A percentile compares a stretch with the other conserved stretches of the same genome.
These are phyloP conservation scores for Pangasius mekongensis DNA, from an alignment of 2,797 vertebrate genomes.

Conservation along the genomic window DNA sequence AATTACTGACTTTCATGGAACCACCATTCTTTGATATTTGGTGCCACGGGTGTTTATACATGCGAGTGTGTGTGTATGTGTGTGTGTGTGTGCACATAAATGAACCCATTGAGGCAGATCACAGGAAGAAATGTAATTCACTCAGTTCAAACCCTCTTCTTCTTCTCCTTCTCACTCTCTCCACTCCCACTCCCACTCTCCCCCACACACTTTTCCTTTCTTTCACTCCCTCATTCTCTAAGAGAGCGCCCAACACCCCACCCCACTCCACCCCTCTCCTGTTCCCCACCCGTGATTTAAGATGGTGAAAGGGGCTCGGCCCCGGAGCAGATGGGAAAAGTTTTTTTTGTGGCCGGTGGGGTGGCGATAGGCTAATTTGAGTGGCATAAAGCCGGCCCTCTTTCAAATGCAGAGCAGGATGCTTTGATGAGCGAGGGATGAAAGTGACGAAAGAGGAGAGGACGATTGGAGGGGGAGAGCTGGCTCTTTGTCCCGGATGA, in stretches of 20 bases:
- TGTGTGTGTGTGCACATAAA: conserved; percentile 17
- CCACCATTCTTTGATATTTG: conserved; percentile 74
- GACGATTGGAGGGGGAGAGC: conserved; percentile 63
- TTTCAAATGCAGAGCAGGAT: conserved; percentile 80
- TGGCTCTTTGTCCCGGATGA: conserved; percentile 77
- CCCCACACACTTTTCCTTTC: conserved; percentile 24
- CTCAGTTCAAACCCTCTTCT: conserved; percentile 42
- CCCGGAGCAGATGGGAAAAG: conserved; percentile 72
- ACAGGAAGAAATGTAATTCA: conserved; percentile 57
- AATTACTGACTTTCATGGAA: conserved; percentile 83
- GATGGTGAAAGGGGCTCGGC: conserved; percentile 65
- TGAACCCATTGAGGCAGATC: conserved; percentile 42
- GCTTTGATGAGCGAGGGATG: conserved; percentile 78
- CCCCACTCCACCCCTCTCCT: background rate
- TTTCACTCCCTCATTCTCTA: conserved; percentile 30
- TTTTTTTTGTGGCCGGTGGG: conserved; percentile 72
- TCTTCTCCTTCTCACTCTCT: conserved; percentile 15
- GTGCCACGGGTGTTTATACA: conserved; percentile 47
- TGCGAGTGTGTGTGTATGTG: background rate
- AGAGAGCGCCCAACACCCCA: conserved; percentile 1
- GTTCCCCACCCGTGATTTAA: conserved; percentile 66
- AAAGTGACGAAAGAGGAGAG: conserved; percentile 76
- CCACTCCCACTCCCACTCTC: conserved; percentile 13
- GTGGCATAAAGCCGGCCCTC: conserved; percentile 67
- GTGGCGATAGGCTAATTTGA: conserved; percentile 75